A percentile compares a stretch with the other conserved stretches of the same genome.
Evolutionary conservation across 2,888 invertebrate genomes (phyloP).

Genomic region (Hyposoter dolosus): DNA sequence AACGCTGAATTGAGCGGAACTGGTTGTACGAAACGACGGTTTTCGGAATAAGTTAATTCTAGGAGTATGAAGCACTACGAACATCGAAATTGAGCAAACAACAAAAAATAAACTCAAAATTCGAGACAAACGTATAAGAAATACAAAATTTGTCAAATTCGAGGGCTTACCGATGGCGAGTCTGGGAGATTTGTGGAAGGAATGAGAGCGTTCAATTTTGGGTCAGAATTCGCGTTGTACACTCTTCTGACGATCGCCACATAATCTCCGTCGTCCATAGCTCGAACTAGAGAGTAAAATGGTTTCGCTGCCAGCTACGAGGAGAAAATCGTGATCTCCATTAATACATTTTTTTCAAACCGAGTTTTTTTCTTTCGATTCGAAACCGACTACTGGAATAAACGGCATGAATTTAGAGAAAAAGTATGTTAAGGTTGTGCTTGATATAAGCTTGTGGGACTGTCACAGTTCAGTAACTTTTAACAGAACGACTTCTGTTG

Average conservation of each 20-base stretch:
- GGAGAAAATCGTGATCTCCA: neutral
- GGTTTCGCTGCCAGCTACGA: constrained; percentile 64
- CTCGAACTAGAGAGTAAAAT: constrained; percentile 75
- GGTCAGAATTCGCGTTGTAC: constrained; percentile 43
- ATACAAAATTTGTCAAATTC: neutral
- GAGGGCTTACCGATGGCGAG: constrained; percentile 73
- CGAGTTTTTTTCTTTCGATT: neutral
- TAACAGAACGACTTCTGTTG: no score
- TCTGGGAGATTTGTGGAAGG: constrained; percentile 71
- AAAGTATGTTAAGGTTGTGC: neutral
- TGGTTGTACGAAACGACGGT: constrained; percentile 59
- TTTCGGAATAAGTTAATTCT: constrained; percentile 67
- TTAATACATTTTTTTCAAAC: neutral
- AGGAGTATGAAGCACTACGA: constrained; percentile 67
- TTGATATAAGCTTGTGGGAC: no score
- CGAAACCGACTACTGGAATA: neutral
- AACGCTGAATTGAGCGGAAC: constrained; percentile 56
- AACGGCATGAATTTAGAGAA: neutral
- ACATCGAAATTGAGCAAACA: neutral
- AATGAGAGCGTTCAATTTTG: constrained; percentile 74
- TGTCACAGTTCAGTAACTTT: no score
- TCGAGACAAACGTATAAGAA: neutral
- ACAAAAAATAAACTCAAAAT: neutral
- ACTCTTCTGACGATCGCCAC: constrained; percentile 76
- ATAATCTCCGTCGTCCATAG: constrained; percentile 70